Conservation (phyloP, 2,888 invertebrate species). For the Linnaemya tessellans region DNA sequence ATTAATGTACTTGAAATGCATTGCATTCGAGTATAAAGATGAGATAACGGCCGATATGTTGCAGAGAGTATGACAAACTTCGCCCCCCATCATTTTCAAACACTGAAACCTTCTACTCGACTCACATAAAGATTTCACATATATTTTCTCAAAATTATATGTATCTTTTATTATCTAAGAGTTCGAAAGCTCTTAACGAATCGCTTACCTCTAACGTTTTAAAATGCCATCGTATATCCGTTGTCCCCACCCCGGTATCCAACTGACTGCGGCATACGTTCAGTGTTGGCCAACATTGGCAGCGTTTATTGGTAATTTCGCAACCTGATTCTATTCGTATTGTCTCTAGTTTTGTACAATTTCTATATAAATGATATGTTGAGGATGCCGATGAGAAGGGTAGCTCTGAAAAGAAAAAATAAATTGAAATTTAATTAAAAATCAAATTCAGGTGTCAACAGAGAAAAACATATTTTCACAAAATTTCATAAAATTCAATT, state of each 20-base stretch:
- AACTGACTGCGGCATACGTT: constrained; percentile 80
- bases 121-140: too few species aligned
- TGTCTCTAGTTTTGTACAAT: constrained; percentile 82
- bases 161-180: too few species aligned
- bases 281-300: constrained; percentile 83
- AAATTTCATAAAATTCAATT: too few species aligned
- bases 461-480: background rate
- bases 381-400: constrained; percentile 77
- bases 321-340: constrained; percentile 82
- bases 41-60: too few species aligned
- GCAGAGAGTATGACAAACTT: too few species aligned
- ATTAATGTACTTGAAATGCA: constrained; percentile 5
- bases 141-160: too few species aligned
- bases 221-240: constrained; percentile 82
- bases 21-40: background rate
- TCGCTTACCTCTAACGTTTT: constrained; percentile 81
- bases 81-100: too few species aligned
- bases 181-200: too few species aligned
- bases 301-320: constrained; percentile 83
- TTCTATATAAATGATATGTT: constrained; percentile 76
- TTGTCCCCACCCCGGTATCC: constrained; percentile 73
- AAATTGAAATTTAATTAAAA: background rate
- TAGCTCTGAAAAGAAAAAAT: constrained; percentile 77
- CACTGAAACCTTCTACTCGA: too few species aligned
- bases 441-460: background rate